phyloP scores from a whole-genome alignment of 2,888 invertebrate genomes.

The Trichogramma evanescens region DNA sequence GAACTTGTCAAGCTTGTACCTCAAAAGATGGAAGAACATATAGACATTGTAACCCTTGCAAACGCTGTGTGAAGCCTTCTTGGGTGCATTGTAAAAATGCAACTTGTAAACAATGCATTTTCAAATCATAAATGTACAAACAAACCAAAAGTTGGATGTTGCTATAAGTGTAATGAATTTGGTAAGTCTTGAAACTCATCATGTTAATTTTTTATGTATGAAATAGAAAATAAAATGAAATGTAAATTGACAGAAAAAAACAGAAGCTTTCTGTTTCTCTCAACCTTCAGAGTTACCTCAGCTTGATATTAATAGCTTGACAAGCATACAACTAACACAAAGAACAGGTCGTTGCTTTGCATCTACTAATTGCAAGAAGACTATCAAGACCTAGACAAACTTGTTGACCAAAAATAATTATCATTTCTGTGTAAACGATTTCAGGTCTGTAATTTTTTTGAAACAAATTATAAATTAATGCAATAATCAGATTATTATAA shows the following conservation, averaged over 20 bases:
- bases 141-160: slow-evolving; percentile 34
- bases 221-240: slow-evolving; percentile 2
- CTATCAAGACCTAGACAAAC: slow-evolving; percentile 58
- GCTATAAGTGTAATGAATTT: slow-evolving; percentile 33
- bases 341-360: slow-evolving; percentile 70
- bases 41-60: slow-evolving; percentile 60
- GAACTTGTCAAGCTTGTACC: slow-evolving; percentile 63
- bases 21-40: slow-evolving; percentile 69
- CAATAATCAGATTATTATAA: too few relatives aligned
- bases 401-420: slow-evolving; percentile 62
- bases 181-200: slow-evolving; percentile 23
- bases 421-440: slow-evolving; percentile 56
- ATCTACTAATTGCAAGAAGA: slow-evolving; percentile 59
- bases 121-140: slow-evolving; percentile 52
- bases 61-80: slow-evolving; percentile 75
- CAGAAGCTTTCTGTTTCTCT: slow-evolving; percentile 39
- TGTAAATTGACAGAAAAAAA: slow-evolving; percentile 27
- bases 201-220: background rate
- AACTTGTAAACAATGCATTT: slow-evolving; percentile 59
- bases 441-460: slow-evolving; percentile 53
- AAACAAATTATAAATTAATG: too few relatives aligned
- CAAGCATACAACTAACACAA: slow-evolving; percentile 28
- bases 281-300: slow-evolving; percentile 43
- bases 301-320: slow-evolving; percentile 27
- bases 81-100: slow-evolving; percentile 75